Conservation (phyloP, 2,888 invertebrate genomes). For the Polydrusus pterygomalis region DNA sequence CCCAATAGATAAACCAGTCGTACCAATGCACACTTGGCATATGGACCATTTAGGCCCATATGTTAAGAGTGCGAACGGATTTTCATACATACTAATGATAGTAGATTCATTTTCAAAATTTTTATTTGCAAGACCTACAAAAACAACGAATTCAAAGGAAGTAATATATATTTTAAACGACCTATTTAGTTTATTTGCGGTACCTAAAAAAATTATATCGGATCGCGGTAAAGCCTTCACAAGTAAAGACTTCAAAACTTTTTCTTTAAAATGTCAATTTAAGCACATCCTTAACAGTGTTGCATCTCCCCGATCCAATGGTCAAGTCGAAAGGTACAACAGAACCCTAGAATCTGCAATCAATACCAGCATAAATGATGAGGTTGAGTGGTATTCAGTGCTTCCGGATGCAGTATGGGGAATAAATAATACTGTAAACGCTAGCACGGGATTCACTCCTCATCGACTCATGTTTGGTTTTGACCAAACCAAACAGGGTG, state of each 20-base stretch:
- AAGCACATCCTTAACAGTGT: constrained; percentile 39
- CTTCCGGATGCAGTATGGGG: too few relatives aligned
- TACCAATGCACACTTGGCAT: constrained; percentile 54
- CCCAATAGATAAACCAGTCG: constrained; percentile 47
- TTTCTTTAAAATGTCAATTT: constrained; percentile 22
- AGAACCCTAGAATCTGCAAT: constrained; percentile 25
- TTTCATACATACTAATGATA: too few relatives aligned
- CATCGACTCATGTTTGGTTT: constrained; percentile 31
- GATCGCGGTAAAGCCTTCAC: constrained; percentile 41
- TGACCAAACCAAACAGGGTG: constrained; percentile 28
- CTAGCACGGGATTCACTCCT: constrained; percentile 29
- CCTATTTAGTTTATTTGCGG: too few relatives aligned
- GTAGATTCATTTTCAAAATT: too few relatives aligned
- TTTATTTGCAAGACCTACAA: too few relatives aligned
- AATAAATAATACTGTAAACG: too few relatives aligned
- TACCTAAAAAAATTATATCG: too few relatives aligned
- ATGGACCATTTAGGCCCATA: constrained; percentile 56
- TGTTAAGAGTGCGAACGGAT: too few relatives aligned
- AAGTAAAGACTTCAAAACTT: constrained; percentile 22
- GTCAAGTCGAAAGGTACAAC: constrained; percentile 53
- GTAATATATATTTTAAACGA: too few relatives aligned
- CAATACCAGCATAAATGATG: too few relatives aligned
- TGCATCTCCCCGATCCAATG: constrained; percentile 37
- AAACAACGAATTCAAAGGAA: too few relatives aligned
- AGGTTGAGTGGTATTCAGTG: too few relatives aligned